Evolutionary conservation across 2,888 invertebrate species (phyloP).

Genomic region (Apamea sordens): DNA sequence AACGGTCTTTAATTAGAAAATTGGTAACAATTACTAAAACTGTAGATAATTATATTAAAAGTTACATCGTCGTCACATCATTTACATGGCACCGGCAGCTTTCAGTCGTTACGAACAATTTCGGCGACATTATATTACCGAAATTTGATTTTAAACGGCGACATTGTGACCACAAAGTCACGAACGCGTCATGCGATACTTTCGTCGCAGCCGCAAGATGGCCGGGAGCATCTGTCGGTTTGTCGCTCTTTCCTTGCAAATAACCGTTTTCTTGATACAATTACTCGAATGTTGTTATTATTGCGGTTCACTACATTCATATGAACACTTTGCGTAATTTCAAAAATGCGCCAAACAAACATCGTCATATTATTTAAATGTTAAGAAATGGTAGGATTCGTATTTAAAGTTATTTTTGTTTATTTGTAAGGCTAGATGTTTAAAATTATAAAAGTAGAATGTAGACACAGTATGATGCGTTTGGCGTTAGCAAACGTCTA

Average conservation of each 20-base stretch:
- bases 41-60: slow-evolving; percentile 69
- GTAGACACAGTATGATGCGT: neutral
- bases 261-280: slow-evolving; percentile 85
- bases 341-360: slow-evolving; percentile 43
- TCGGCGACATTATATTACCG: slow-evolving; percentile 77
- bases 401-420: neutral
- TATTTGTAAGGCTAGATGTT: neutral
- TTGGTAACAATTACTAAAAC: slow-evolving; percentile 57
- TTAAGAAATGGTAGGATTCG: neutral
- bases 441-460: neutral
- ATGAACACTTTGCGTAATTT: slow-evolving; percentile 79
- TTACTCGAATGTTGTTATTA: slow-evolving; percentile 84
- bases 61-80: slow-evolving; percentile 72
- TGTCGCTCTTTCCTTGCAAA: slow-evolving; percentile 87
- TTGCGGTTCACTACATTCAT: slow-evolving; percentile 81
- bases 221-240: slow-evolving; percentile 89
- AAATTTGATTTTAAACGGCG: slow-evolving; percentile 88
- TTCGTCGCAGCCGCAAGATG: slow-evolving; percentile 83
- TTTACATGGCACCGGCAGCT: slow-evolving; percentile 76
- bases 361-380: slow-evolving; percentile 39
- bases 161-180: slow-evolving; percentile 87
- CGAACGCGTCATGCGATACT: slow-evolving; percentile 82
- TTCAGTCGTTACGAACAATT: slow-evolving; percentile 79
- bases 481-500: neutral
- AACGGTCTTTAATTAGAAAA: slow-evolving; percentile 60